phyloP scores from a whole-genome alignment of 2,113 vertebrate genomes.

The Sigmodon hispidus region DNA sequence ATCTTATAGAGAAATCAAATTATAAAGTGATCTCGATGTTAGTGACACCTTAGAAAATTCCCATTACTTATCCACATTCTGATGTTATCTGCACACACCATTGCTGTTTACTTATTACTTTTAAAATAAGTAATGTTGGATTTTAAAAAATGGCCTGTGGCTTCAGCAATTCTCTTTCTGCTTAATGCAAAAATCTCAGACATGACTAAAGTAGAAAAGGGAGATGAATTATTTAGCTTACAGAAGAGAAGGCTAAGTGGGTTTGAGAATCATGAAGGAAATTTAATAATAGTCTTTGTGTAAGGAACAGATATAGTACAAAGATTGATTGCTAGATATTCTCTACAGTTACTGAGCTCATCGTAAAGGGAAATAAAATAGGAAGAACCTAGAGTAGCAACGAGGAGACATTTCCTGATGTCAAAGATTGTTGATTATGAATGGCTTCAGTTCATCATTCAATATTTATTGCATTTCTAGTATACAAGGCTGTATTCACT shows the following conservation, averaged over 20 bases:
- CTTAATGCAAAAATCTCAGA: slow-evolving; percentile 57
- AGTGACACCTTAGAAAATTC: slow-evolving; percentile 32
- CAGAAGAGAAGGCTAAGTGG: slow-evolving; percentile 66
- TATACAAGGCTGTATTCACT: slow-evolving; percentile 12
- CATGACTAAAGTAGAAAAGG: slow-evolving; percentile 51
- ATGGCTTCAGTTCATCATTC: slow-evolving; percentile 36
- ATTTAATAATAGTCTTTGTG: slow-evolving; percentile 71
- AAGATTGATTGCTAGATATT: slow-evolving; percentile 62
- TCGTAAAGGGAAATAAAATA: slow-evolving; percentile 65
- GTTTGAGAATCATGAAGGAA: slow-evolving; percentile 66
- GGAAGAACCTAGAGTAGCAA: neutral
- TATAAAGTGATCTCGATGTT: slow-evolving; percentile 58
- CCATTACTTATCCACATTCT: neutral
- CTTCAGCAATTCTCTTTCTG: slow-evolving; percentile 25
- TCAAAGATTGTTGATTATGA: slow-evolving; percentile 44
- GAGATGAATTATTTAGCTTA: slow-evolving; percentile 71
- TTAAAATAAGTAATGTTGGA: slow-evolving; percentile 14
- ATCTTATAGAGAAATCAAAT: slow-evolving; percentile 37
- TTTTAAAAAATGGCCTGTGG: slow-evolving; percentile 18
- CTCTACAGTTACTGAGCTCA: slow-evolving; percentile 43
- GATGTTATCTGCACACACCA: neutral
- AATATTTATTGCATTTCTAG: slow-evolving; percentile 58
- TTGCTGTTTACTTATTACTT: slow-evolving; percentile 50
- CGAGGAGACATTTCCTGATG: slow-evolving; percentile 63
- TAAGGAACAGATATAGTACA: slow-evolving; percentile 45